Evolutionary conservation across 37 sponge, comb jelly and placozoan genomes (phyloP).

Genomic region (Haliclona indistincta): DNA sequence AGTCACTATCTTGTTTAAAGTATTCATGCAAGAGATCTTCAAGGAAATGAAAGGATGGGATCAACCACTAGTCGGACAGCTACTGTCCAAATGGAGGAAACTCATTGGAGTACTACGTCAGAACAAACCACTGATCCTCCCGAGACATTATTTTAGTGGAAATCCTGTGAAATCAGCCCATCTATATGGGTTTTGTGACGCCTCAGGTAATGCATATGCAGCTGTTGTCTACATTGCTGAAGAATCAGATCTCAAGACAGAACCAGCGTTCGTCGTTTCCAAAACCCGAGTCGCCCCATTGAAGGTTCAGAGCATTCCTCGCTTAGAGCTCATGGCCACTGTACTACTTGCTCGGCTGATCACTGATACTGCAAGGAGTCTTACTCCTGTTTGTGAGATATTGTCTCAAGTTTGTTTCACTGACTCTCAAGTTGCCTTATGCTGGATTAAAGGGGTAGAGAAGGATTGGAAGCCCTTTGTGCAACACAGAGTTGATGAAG

Average conservation of each 20-base stretch:
- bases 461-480: constrained; percentile 43
- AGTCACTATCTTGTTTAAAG: constrained; percentile 29
- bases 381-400: constrained; percentile 7
- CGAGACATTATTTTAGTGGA: not conserved
- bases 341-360: constrained; percentile 32
- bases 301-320: constrained; percentile 29
- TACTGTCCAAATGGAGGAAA: constrained; percentile 12
- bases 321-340: constrained; percentile 26
- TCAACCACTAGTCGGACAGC: constrained; percentile 23
- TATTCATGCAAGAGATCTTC: constrained; percentile 6
- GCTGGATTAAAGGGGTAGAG: constrained; percentile 15
- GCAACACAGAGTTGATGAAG: constrained; percentile 12
- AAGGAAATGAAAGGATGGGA: constrained; percentile 19
- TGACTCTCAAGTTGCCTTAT: constrained; percentile 29
- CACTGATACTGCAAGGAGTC: not conserved
- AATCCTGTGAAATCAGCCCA: not conserved
- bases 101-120: constrained; percentile 2
- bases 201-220: too few species aligned
- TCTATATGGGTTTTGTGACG: constrained; percentile 21
- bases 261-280: constrained; percentile 11
- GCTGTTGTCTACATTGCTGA: too few species aligned
- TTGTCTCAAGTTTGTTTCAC: constrained; percentile 17
- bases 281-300: constrained; percentile 48
- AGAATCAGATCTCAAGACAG: constrained; percentile 18
- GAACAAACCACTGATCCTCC: constrained; percentile 7